A percentile compares a stretch with the other conserved stretches of the same genome.
These are phyloP conservation scores for Drosophila mauritiana DNA, from an alignment of 1,140 invertebrate species.

Conservation along the genomic window DNA sequence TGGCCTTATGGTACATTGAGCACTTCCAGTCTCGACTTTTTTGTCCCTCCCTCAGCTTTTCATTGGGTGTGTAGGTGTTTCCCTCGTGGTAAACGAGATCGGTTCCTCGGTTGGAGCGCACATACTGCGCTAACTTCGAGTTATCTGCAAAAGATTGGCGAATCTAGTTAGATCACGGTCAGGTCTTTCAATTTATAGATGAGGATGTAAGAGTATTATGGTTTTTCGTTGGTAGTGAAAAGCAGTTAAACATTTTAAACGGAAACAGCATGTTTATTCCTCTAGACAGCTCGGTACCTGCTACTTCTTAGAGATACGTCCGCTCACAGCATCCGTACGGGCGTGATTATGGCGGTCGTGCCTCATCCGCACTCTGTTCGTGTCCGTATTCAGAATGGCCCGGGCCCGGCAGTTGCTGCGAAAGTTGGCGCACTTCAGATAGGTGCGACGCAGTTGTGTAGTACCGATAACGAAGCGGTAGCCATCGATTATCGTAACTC, in stretches of 20 bases:
- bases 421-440: conserved; percentile 78
- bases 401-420: conserved; percentile 69
- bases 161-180: not conserved
- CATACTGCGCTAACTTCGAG: conserved; percentile 59
- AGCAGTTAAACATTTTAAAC: conserved; percentile 42
- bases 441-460: conserved; percentile 47
- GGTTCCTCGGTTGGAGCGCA: conserved; percentile 76
- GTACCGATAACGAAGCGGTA: conserved; percentile 74
- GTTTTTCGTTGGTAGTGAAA: conserved; percentile 47
- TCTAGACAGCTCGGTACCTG: conserved; percentile 19
- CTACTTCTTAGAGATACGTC: conserved; percentile 15
- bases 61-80: conserved; percentile 84
- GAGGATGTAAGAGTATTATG: conserved; percentile 17
- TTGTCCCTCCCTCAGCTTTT: conserved; percentile 68
- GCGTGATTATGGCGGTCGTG: conserved; percentile 65
- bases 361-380: conserved; percentile 57
- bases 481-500: conserved; percentile 50
- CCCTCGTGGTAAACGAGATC: conserved; percentile 72
- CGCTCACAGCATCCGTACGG: conserved; percentile 1
- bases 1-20: conserved; percentile 83
- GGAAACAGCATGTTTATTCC: conserved; percentile 53
- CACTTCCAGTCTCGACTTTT: conserved; percentile 81
- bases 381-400: conserved; percentile 68
- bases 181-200: not conserved
- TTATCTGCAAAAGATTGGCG: conserved; percentile 13